A percentile compares a stretch with the other conserved stretches of the same genome.
Evolutionary conservation across 2,888 invertebrate genomes (phyloP).

Genomic region (Masnerella sp.): DNA sequence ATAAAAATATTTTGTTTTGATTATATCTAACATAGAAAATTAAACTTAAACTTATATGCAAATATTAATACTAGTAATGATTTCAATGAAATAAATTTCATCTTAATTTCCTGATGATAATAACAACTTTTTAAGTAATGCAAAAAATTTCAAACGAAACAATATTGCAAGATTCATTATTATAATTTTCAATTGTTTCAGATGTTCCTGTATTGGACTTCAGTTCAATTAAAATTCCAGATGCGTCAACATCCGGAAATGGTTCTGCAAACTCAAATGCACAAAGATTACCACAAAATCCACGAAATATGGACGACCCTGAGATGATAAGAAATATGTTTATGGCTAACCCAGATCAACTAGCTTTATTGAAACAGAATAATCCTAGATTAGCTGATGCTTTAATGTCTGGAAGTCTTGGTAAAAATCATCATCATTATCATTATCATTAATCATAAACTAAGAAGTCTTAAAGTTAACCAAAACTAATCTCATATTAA

Average conservation of each 20-base stretch:
- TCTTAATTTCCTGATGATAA: too few species aligned
- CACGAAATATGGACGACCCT: conserved; percentile 87
- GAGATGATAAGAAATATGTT: conserved; percentile 91
- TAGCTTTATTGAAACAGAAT: conserved; percentile 93
- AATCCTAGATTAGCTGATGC: conserved; percentile 96
- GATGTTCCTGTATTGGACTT: conserved; percentile 87
- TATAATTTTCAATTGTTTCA: conserved; percentile 64
- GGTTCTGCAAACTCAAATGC: conserved; percentile 58
- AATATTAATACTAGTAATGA: too few species aligned
- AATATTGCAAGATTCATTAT: too few species aligned
- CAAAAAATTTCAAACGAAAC: too few species aligned
- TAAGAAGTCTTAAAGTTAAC: too few species aligned
- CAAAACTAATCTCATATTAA: too few species aligned
- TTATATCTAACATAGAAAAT: too few species aligned
- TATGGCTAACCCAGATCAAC: conserved; percentile 92
- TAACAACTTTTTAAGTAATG: too few species aligned
- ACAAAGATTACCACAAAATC: conserved; percentile 69
- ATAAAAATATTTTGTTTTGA: too few species aligned
- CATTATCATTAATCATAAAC: too few species aligned
- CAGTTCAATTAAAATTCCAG: conserved; percentile 90
- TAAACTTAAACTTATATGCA: too few species aligned
- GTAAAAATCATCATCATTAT: conserved; percentile 78
- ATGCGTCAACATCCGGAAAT: conserved; percentile 66
- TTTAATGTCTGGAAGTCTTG: conserved; percentile 88
- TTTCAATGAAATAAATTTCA: too few species aligned